Evolutionary conservation across 2,113 vertebrate genomes (phyloP).

Genomic region (Prolemur simus): DNA sequence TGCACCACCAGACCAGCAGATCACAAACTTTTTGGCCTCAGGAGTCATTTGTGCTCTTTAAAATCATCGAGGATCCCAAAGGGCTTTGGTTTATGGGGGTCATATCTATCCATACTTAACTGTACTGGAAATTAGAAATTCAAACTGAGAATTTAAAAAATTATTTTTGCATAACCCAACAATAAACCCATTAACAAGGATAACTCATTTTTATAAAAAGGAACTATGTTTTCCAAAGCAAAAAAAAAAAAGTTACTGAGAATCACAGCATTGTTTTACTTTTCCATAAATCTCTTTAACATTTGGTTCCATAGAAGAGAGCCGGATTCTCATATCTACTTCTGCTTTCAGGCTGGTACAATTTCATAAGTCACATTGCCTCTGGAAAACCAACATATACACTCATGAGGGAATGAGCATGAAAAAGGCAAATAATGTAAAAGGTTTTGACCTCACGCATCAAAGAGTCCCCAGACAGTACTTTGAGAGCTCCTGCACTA

Average conservation of each 20-base stretch:
- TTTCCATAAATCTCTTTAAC: not conserved
- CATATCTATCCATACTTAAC: not conserved
- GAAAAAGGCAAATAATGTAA: not conserved
- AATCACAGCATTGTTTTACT: not conserved
- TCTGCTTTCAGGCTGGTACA: not conserved
- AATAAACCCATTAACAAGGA: not conserved
- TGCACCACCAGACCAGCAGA: not conserved
- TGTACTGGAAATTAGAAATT: not conserved
- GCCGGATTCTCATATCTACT: not conserved
- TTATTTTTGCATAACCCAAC: not conserved
- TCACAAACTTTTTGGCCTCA: not conserved
- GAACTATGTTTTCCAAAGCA: not conserved
- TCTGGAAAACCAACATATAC: not conserved
- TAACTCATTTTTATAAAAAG: not conserved
- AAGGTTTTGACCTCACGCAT: not conserved
- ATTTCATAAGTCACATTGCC: not conserved
- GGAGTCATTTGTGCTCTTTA: not conserved
- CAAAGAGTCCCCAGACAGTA: not conserved
- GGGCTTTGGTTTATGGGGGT: not conserved
- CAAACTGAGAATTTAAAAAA: not conserved
- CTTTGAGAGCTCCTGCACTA: not conserved
- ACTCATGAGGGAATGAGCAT: not conserved
- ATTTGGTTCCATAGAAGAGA: not conserved
- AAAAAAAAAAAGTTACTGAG: not conserved
- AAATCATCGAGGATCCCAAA: not conserved